Percentiles rank a stretch among this genome's conserved stretches.
These are phyloP conservation scores for Ricordea florida DNA, from an alignment of 92 coral and sea anemone genomes.

Conservation along the genomic window DNA sequence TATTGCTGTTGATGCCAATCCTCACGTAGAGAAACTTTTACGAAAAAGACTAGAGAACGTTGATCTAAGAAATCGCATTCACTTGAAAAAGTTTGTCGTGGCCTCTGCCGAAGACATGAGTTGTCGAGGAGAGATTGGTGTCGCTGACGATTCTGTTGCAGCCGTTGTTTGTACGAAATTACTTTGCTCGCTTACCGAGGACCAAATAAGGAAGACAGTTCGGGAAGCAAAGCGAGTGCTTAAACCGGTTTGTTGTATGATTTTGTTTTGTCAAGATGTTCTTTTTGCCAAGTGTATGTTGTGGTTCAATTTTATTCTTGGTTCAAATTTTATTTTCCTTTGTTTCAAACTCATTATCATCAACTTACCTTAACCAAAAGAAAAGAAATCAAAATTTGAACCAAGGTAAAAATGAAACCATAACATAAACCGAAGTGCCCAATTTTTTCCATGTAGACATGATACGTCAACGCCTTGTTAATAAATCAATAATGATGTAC, in stretches of 20 bases:
- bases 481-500: too few species aligned
- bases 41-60: neutral
- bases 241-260: constrained; percentile 72
- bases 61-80: neutral
- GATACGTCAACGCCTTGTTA: too few species aligned
- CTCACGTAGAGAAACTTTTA: constrained; percentile 10
- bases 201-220: constrained; percentile 15
- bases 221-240: constrained; percentile 58
- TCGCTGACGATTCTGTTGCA: constrained; percentile 53
- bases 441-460: too few species aligned
- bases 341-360: too few species aligned
- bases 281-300: too few species aligned
- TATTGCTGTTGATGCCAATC: constrained; percentile 29
- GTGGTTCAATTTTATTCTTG: too few species aligned
- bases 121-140: neutral
- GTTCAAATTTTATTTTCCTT: too few species aligned
- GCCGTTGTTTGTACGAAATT: constrained; percentile 60
- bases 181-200: constrained; percentile 42
- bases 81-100: constrained; percentile 41
- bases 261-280: too few species aligned
- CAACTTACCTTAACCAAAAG: too few species aligned
- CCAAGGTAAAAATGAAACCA: too few species aligned
- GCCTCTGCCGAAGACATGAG: constrained; percentile 49
- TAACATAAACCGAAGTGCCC: too few species aligned
- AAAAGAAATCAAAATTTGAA: too few species aligned